Evolutionary conservation across 2,797 vertebrate species (phyloP).

Genomic region (Rhadinocentrus ornatus): DNA sequence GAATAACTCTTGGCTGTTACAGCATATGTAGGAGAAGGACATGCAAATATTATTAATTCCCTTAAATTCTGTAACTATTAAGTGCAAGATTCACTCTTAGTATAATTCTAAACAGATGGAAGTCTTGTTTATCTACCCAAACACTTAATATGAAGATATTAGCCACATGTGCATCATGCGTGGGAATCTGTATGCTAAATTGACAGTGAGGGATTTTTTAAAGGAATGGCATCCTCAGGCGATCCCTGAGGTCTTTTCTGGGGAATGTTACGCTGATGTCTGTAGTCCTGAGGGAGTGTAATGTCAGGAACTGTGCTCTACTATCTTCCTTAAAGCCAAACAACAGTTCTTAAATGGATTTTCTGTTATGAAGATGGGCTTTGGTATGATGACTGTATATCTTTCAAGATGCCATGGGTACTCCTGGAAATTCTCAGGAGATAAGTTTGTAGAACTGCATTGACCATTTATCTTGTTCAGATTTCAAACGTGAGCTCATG

Average conservation of each 20-base stretch:
- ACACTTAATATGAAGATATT: too few species aligned
- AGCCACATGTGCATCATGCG: too few species aligned
- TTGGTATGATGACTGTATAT: neutral
- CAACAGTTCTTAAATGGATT: slow-evolving; percentile 13
- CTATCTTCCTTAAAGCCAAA: slow-evolving; percentile 26
- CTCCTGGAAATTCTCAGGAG: slow-evolving; percentile 3
- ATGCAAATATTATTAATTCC: too few species aligned
- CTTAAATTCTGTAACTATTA: too few species aligned
- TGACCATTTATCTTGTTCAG: neutral
- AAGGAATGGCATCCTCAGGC: neutral
- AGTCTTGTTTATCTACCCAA: too few species aligned
- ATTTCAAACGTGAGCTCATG: slow-evolving; percentile 55
- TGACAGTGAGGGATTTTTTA: too few species aligned
- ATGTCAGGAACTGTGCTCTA: slow-evolving; percentile 26
- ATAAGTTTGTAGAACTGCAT: neutral
- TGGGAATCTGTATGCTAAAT: too few species aligned
- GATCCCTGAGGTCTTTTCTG: slow-evolving; percentile 21
- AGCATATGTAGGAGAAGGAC: too few species aligned
- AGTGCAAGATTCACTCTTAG: too few species aligned
- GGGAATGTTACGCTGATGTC: slow-evolving; percentile 39
- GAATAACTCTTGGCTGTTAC: too few species aligned
- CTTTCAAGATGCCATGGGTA: neutral
- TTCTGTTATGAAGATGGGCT: slow-evolving; percentile 18
- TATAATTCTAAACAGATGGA: too few species aligned
- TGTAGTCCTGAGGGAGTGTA: slow-evolving; percentile 19